phyloP scores from a whole-genome alignment of 2,797 vertebrate genomes.

The Paedocypris micromegethes region DNA sequence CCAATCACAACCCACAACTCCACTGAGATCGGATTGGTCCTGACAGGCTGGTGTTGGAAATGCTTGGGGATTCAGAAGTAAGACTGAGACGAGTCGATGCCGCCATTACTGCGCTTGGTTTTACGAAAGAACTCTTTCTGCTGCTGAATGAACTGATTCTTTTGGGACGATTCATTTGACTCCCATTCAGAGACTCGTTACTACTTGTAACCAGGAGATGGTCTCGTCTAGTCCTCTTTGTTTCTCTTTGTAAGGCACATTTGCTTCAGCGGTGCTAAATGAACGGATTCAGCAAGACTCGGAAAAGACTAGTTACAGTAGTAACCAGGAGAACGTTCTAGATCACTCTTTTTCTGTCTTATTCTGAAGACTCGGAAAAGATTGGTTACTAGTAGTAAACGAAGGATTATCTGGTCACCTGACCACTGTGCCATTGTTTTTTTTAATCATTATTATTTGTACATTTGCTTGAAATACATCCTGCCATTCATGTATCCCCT shows the following conservation, averaged over 20 bases:
- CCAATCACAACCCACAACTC: background rate
- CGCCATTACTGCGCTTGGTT: background rate
- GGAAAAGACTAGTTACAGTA: no score
- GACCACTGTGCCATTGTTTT: background rate
- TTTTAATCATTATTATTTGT: background rate
- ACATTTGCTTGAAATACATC: background rate
- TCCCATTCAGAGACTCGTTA: constrained; percentile 9
- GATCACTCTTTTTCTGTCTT: no score
- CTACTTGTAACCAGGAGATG: background rate
- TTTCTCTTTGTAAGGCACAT: background rate
- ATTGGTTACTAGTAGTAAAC: no score
- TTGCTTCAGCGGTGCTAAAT: no score
- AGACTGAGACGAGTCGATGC: no score
- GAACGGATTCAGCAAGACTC: no score
- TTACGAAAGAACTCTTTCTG: background rate
- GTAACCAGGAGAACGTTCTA: no score
- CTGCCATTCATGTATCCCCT: constrained; percentile 9
- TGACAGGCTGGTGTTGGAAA: no score
- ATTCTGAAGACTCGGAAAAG: no score
- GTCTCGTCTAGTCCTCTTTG: background rate
- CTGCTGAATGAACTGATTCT: background rate
- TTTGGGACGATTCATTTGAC: constrained; percentile 2
- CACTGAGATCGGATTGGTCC: no score
- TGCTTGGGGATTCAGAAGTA: no score
- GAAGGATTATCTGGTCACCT: background rate